A percentile compares a stretch with the other conserved stretches of the same genome.
phyloP scores from a whole-genome alignment of 2,113 vertebrate genomes.

The Scomber japonicus region DNA sequence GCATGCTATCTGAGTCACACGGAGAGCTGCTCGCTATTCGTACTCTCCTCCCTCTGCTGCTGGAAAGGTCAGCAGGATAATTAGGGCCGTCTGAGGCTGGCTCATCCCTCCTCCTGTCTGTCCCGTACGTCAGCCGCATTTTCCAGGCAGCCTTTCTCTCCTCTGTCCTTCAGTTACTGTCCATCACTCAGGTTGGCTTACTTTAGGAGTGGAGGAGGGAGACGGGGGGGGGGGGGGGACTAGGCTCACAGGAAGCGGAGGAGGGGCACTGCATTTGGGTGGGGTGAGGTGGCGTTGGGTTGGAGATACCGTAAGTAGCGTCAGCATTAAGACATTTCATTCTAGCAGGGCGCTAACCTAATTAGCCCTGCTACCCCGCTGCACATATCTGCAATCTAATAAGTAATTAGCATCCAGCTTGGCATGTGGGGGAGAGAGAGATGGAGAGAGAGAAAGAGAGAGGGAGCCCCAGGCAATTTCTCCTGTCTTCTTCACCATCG shows the following conservation, averaged over 20 bases:
- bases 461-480: constrained; percentile 46
- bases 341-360: constrained; percentile 80
- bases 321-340: constrained; percentile 79
- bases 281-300: background rate
- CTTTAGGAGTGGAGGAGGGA: constrained; percentile 1
- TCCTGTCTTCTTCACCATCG: constrained; percentile 9
- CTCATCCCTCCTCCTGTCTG: constrained; percentile 28
- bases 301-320: constrained; percentile 37
- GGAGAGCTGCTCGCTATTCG: constrained; percentile 20
- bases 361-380: constrained; percentile 80
- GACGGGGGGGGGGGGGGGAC: constrained; percentile 4
- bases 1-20: constrained; percentile 39
- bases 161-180: constrained; percentile 38
- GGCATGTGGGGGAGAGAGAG: constrained; percentile 38
- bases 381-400: constrained; percentile 83
- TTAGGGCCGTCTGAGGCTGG: constrained; percentile 46
- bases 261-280: background rate
- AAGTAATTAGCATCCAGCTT: constrained; percentile 90
- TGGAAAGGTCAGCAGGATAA: constrained; percentile 66
- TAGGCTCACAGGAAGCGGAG: constrained; percentile 7
- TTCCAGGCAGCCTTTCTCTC: constrained; percentile 22
- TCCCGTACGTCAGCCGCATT: constrained; percentile 23
- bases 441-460: background rate
- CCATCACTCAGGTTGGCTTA: constrained; percentile 41
- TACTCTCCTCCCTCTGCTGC: constrained; percentile 16